Base-by-base conservation (phyloP, 2,113 vertebrate genomes). In the Cranoglanis bouderius region DNA sequence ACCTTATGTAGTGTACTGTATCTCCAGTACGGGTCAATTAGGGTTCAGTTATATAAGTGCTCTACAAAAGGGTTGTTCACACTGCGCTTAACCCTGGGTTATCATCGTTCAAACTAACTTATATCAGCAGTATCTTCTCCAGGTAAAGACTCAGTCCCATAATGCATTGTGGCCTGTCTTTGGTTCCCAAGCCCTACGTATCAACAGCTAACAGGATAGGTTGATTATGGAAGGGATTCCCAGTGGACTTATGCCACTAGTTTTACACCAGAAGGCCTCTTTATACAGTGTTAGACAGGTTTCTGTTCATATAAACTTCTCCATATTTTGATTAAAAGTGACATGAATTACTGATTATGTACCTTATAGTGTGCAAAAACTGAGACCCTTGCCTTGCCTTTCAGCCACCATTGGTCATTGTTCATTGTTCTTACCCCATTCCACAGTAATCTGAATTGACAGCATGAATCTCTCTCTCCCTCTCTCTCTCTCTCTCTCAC, bases 381-480 rank as follows among this genome's bases (percentile, higher is more conserved):
- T 43, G 18, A 63, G 40, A 40, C 32, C 40, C 3, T 82, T 6
- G 51, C 19, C 24, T 55, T 51, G 78, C 40, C n/a, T 65, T 26
- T 53, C 46, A 35, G 38, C 29, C 49, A 43, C 6, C 6, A 35
- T 35, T 72, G 13, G 24, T 85, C 32, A 85, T 51, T 82, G 19
- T 32, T 32, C 63, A 46, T 53, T 43, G n/a, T 61, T 77, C 43
- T 49, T 80, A 57, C 16, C 29, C 6, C 7, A 70, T 67, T 70
- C 32, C 61, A 80, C 57, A 24, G 26, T 81, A 67, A 82, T 82
- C 21, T 81, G 32, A 67, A 70, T 82, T 38, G 61, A 87, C 59
- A 82, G 46, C 86, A 67, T 21, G 12, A 14, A 53, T 51, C 59
- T 49, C 9, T 49, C 46, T 9, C 46, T 49, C 0, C 10, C 9